These are phyloP conservation scores for Orchestia grillus DNA, from an alignment of 1,140 invertebrate genomes.

Conservation along the genomic window DNA sequence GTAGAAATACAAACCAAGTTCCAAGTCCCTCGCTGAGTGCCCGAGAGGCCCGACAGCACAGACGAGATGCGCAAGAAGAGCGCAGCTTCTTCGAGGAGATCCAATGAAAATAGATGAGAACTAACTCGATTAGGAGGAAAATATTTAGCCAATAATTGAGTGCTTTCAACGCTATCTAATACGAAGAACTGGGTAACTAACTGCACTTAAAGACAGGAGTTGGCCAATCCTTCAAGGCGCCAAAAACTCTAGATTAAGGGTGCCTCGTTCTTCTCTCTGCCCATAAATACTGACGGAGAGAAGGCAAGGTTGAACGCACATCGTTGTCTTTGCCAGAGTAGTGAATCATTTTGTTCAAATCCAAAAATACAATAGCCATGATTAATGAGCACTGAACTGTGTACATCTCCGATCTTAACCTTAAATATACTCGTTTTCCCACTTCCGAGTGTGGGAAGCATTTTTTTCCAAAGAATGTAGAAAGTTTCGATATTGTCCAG, in stretches of 20 bases:
- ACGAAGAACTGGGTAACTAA: background rate
- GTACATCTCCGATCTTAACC: background rate
- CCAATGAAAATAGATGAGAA: background rate
- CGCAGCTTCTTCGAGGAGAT: background rate
- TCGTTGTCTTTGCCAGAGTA: background rate
- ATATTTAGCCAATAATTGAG: background rate
- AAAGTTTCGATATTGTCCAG: background rate
- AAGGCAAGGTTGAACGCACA: background rate
- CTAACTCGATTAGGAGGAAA: background rate
- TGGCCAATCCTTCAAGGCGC: background rate
- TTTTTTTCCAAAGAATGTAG: background rate
- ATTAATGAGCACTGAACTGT: background rate
- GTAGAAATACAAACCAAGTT: too few relatives aligned
- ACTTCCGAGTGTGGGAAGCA: background rate
- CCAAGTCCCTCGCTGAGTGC: too few relatives aligned
- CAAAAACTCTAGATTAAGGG: background rate
- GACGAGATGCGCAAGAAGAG: background rate
- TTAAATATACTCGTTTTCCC: background rate
- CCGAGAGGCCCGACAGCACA: too few relatives aligned
- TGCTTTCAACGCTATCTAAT: background rate
- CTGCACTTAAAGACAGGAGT: background rate
- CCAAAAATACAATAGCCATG: background rate
- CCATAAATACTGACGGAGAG: background rate
- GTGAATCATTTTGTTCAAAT: background rate
- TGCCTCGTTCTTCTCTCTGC: background rate